Conservation (phyloP, 2,113 vertebrate species). For the Rostratula benghalensis region DNA sequence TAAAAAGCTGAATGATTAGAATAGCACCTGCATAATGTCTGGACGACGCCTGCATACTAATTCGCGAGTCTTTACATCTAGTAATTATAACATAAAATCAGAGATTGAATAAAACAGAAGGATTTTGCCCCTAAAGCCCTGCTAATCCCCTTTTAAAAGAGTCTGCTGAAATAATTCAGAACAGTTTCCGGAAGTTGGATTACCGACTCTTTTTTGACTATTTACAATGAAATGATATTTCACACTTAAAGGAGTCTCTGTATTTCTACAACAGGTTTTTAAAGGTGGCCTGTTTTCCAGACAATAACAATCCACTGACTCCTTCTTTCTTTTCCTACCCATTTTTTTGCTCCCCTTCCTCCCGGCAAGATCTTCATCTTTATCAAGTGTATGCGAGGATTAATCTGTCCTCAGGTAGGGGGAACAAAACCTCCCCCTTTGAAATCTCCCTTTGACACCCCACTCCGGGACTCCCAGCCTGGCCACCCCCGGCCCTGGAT, state of each 20-base stretch:
- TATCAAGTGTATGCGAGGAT: neutral
- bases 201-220: constrained; percentile 88
- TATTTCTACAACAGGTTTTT: constrained; percentile 76
- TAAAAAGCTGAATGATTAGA: constrained; percentile 86
- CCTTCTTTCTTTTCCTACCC: constrained; percentile 4
- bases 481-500: neutral
- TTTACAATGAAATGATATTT: constrained; percentile 98
- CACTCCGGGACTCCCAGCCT: neutral
- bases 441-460: neutral
- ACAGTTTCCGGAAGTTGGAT: constrained; percentile 99
- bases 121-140: constrained; percentile 87
- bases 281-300: constrained; percentile 65
- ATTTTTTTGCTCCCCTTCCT: too few species aligned
- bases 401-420: constrained; percentile 43
- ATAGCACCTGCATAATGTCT: constrained; percentile 89
- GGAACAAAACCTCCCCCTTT: constrained; percentile 25
- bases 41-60: constrained; percentile 84
- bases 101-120: constrained; percentile 87
- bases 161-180: constrained; percentile 97
- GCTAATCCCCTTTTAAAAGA: constrained; percentile 99
- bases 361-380: constrained; percentile 24
- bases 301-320: constrained; percentile 54
- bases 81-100: constrained; percentile 97
- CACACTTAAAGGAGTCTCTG: constrained; percentile 87
- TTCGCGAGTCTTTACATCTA: constrained; percentile 86